These are phyloP conservation scores for Eulemur rufifrons DNA, from an alignment of 2,113 vertebrate genomes.

Conservation along the genomic window DNA sequence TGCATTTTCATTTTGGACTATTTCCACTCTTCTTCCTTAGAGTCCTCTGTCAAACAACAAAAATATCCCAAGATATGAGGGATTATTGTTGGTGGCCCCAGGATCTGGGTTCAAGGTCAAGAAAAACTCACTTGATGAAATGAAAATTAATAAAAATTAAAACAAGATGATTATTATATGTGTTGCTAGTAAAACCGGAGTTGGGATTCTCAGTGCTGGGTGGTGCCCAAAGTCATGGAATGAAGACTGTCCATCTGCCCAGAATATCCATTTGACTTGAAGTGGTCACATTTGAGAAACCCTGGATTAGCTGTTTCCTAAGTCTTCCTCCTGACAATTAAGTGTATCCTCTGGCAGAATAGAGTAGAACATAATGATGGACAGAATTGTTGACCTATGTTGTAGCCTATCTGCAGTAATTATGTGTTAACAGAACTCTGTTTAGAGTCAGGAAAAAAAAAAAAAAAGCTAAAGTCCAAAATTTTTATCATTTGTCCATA, in stretches of 20 bases:
- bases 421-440: neutral
- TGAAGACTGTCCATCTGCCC: neutral
- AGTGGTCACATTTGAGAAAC: neutral
- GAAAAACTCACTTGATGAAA: neutral
- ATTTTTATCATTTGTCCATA: neutral
- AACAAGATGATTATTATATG: neutral
- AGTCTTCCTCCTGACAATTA: neutral
- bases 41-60: neutral
- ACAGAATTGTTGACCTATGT: neutral
- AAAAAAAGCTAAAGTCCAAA: neutral
- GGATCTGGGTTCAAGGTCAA: neutral
- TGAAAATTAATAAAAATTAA: constrained; percentile 23
- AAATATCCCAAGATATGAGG: neutral
- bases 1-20: neutral
- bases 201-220: neutral
- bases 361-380: neutral
- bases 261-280: neutral
- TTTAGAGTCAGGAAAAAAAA: neutral
- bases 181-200: neutral
- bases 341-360: neutral
- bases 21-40: neutral
- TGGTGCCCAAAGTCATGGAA: neutral
- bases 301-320: neutral
- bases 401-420: neutral
- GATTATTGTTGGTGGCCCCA: neutral